Evolutionary conservation across 2,888 invertebrate genomes (phyloP), one percentile per base, ranked within the genome.

Genomic region (Yponomeuta cagnagella): DNA sequence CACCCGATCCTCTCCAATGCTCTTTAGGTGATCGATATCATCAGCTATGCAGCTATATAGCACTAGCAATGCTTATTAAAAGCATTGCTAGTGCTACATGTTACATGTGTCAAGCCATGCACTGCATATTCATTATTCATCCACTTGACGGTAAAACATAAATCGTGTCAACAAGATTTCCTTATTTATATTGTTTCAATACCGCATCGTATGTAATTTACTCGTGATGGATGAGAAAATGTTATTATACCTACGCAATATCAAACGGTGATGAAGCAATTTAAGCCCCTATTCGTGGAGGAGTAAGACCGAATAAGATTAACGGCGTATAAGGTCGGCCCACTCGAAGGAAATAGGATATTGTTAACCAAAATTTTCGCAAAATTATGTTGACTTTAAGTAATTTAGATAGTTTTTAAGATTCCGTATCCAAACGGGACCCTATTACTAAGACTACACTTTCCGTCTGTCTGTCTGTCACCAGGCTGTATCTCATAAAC

Each of bases 151-250:
- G n/a, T 68, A 68, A 68, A 43, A 68, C 48, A 15, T 48, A 6
- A 43, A 69, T 15, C 58, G 33, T 63, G 69, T 69, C 69, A 37
- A 63, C 70, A 63, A 63, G 63, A 43, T 63, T 43, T 63, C 37
- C 37, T 37, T 43, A 70, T 63, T 63, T 70, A 37, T 70, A 43
- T 70, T 70, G 63, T 33, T 70, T 70, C 63, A 63, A 63, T 48
- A 63, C 58, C 69, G 74, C 74, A 74, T 74, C 74, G 75, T 73
- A 73, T 75, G 74, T 76, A 75, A 77, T 76, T 73, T 73, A 71
- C 73, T 75, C 74, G 75, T 79, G 80, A 80, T 79, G 77, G 81
- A 80, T 80, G 79, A 74, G 74, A 52, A 33, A 58, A 58, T 58
- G 52, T 58, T 58, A 58, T 58, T 58, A 58, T 58, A 58, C 52